These are phyloP conservation scores for Drosophila grimshawi DNA, from an alignment of 1,140 invertebrate genomes.

Conservation along the genomic window DNA sequence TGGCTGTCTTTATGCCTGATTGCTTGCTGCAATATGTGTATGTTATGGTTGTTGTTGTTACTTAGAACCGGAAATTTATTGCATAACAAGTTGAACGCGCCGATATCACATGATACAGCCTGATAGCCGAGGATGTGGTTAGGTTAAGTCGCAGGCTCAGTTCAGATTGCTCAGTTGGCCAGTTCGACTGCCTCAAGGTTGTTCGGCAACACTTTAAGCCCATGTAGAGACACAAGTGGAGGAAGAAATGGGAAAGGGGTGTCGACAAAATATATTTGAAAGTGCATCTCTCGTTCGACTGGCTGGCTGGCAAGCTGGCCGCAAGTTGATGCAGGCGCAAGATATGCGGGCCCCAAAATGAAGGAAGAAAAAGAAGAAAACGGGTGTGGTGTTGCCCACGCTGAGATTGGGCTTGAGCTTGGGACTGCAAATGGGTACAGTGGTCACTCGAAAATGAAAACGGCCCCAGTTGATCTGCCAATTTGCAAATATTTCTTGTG, in stretches of 20 bases:
- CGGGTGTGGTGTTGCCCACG: conserved; percentile 43
- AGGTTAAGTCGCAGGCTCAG: background rate
- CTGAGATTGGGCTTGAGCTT: conserved; percentile 1
- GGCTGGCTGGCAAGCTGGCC: background rate
- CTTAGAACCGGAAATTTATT: conserved; percentile 80
- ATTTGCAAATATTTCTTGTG: background rate
- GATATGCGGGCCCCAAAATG: conserved; percentile 37
- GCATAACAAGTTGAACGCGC: conserved; percentile 73
- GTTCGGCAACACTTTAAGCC: conserved; percentile 56
- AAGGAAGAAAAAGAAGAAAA: conserved; percentile 5
- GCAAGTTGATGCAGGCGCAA: conserved; percentile 27
- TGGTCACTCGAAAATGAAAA: background rate
- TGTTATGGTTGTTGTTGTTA: conserved; percentile 31
- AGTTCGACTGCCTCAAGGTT: conserved; percentile 70
- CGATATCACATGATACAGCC: conserved; percentile 62
- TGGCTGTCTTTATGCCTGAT: conserved; percentile 17
- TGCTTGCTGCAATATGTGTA: conserved; percentile 22
- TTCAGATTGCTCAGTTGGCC: conserved; percentile 18
- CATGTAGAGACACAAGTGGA: background rate
- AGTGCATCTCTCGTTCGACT: conserved; percentile 12
- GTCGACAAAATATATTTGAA: conserved; percentile 39
- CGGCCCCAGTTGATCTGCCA: background rate
- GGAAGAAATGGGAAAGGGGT: conserved; percentile 7
- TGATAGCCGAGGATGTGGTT: conserved; percentile 20
- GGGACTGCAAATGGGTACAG: background rate